phyloP scores from a whole-genome alignment of 2,888 invertebrate genomes.

The Caradrina kadenii region DNA sequence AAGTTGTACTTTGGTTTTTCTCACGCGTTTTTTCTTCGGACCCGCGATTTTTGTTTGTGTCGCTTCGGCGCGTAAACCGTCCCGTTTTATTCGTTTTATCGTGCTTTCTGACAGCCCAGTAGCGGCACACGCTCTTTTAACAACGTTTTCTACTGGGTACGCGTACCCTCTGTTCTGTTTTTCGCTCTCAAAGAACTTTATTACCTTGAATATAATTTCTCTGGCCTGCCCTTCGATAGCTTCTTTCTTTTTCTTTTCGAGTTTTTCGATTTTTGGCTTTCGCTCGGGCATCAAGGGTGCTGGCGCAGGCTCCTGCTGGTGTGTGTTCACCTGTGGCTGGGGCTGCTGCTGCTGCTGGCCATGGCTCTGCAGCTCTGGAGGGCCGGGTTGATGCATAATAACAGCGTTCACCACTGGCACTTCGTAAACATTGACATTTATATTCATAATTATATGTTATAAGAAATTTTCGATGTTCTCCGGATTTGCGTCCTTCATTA shows the following conservation, averaged over 20 bases:
- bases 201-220: slow-evolving; percentile 86
- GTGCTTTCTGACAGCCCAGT: slow-evolving; percentile 87
- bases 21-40: slow-evolving; percentile 84
- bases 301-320: slow-evolving; percentile 62
- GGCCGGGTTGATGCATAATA: slow-evolving; percentile 66
- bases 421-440: slow-evolving; percentile 75
- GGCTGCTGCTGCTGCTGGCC: slow-evolving; percentile 55
- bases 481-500: slow-evolving; percentile 40
- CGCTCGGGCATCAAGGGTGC: slow-evolving; percentile 63
- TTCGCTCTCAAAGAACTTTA: slow-evolving; percentile 88
- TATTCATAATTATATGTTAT: slow-evolving; percentile 68
- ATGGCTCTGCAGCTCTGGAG: slow-evolving; percentile 64
- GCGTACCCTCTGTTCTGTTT: slow-evolving; percentile 87
- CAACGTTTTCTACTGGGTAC: slow-evolving; percentile 86
- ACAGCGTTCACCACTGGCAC: slow-evolving; percentile 66
- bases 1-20: slow-evolving; percentile 86
- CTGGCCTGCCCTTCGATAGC: slow-evolving; percentile 87
- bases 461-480: slow-evolving; percentile 29
- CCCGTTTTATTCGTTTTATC: slow-evolving; percentile 85
- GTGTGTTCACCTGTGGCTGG: slow-evolving; percentile 40
- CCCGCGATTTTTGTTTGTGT: slow-evolving; percentile 87
- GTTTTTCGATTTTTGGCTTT: slow-evolving; percentile 78
- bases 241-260: slow-evolving; percentile 85
- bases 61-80: slow-evolving; percentile 83
- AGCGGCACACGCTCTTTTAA: slow-evolving; percentile 85